These are phyloP conservation scores for Setophaga coronata DNA, from an alignment of 2,113 vertebrate genomes.

Conservation along the genomic window DNA sequence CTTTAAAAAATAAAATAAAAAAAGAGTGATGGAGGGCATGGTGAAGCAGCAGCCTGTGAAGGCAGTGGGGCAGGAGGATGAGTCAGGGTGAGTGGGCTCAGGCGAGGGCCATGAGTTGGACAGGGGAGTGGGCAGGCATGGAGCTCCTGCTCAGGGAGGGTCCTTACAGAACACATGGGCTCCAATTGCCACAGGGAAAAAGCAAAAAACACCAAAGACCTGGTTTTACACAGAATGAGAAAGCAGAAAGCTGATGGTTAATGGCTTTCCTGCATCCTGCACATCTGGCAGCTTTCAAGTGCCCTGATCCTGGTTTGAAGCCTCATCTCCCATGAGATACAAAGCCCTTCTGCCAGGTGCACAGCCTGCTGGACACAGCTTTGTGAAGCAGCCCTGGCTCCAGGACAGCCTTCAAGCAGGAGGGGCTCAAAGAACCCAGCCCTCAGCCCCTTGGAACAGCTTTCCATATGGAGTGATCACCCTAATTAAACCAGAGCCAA, in stretches of 20 bases:
- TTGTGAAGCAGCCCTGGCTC: neutral
- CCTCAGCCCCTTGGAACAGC: slow-evolving; percentile 24
- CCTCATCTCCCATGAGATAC: neutral
- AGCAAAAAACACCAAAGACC: neutral
- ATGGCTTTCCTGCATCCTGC: neutral
- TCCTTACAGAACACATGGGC: neutral
- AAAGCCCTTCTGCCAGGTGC: fast-evolving
- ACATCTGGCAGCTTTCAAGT: fast-evolving
- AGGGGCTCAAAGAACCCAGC: neutral
- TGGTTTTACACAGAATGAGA: neutral
- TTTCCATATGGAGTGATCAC: slow-evolving; percentile 42
- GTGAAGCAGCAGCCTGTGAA: neutral
- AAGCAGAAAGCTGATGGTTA: neutral
- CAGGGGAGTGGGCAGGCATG: neutral
- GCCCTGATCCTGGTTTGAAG: neutral
- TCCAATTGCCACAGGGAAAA: neutral
- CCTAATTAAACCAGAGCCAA: slow-evolving; percentile 62
- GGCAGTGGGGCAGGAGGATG: neutral
- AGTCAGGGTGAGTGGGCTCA: slow-evolving; percentile 38
- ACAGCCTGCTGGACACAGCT: fast-evolving
- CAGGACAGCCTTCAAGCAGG: neutral
- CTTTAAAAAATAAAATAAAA: neutral
- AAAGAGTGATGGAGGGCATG: neutral
- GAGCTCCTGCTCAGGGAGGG: neutral
- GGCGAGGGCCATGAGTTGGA: neutral